Evolutionary conservation across 1,140 invertebrate species (phyloP).

Genomic region (Epicauta chinensis): DNA sequence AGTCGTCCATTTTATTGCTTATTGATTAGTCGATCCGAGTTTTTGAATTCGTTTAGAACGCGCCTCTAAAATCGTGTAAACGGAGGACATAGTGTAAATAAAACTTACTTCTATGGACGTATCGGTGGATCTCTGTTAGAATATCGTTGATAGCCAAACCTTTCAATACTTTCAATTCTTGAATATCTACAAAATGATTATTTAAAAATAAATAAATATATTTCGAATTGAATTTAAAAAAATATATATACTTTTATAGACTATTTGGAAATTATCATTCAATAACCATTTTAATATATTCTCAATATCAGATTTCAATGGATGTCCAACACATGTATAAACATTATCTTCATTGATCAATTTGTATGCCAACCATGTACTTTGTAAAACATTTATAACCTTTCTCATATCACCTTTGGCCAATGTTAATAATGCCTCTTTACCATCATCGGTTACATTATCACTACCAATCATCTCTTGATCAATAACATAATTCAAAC

Average conservation of each 20-base stretch:
- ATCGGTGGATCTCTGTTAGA: conserved; percentile 78
- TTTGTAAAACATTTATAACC: conserved; percentile 93
- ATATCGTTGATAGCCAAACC: conserved; percentile 88
- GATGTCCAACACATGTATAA: conserved; percentile 95
- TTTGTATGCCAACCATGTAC: conserved; percentile 72
- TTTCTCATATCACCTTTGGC: conserved; percentile 98
- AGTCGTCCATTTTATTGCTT: no score
- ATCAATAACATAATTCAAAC: conserved; percentile 78
- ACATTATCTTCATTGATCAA: conserved; percentile 86
- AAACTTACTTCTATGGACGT: conserved; percentile 82
- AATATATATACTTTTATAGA: conserved; percentile 87
- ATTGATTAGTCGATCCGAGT: no score
- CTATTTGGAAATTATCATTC: conserved; percentile 73
- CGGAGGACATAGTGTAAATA: no score
- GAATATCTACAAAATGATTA: conserved; percentile 61
- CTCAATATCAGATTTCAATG: conserved; percentile 82
- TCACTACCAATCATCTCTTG: conserved; percentile 62
- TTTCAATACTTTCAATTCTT: conserved; percentile 76
- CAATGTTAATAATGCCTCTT: conserved; percentile 82
- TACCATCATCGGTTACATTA: conserved; percentile 82
- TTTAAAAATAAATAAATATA: conserved; percentile 23
- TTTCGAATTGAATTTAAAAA: no score
- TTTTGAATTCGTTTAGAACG: no score
- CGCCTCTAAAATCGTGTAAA: no score
- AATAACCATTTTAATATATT: conserved; percentile 84